Evolutionary conservation across 2,888 invertebrate species (phyloP), one percentile per base, ranked within the genome.

Genomic region (Chaetoderma sp.): DNA sequence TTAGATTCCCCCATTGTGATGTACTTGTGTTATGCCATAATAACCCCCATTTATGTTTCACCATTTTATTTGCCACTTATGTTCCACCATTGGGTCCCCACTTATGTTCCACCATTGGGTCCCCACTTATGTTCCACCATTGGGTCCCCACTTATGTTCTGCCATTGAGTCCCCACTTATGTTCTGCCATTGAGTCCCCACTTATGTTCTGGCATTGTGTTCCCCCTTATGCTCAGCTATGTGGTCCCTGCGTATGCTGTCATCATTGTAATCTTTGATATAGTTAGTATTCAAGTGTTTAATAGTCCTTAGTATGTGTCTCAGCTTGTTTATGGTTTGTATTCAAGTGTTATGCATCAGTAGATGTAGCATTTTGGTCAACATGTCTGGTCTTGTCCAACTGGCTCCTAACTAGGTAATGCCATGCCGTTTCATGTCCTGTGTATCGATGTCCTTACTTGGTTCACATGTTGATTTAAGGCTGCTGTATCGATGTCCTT

Each of bases 21-120:
- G n/a, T n/a, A n/a, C n/a, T n/a, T n/a, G n/a, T n/a, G n/a, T n/a
- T n/a, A n/a, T n/a, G n/a, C n/a, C n/a, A n/a, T n/a, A n/a, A n/a
- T n/a, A n/a, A n/a, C n/a, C n/a, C n/a, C n/a, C n/a, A n/a, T 32
- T 21, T 49, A 32, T 36, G 49, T 49, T 42, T 57, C 57, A 33
- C 47, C 32, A 47, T 49, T 57, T 49, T 39, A 23, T 27, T 23
- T 47, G 30, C 23, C 44, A 16, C 32, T 30, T 23, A 33, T 33
- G 33, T 50, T 36, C 27, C 33, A 6, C 36, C 21, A 33, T 28
- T 50, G 3, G 27, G 25, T 18, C 23, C 59, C 18, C 30, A 5
- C 28, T 27, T 32, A 18, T 10, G n/a, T 8, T 28, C 28, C 32
- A 28, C 28, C 47, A 18, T 8, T 10, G 3, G 18, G 18, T 30